Evolutionary conservation across 1,140 invertebrate genomes (phyloP).

Genomic region (Drosophila equinoxialis): DNA sequence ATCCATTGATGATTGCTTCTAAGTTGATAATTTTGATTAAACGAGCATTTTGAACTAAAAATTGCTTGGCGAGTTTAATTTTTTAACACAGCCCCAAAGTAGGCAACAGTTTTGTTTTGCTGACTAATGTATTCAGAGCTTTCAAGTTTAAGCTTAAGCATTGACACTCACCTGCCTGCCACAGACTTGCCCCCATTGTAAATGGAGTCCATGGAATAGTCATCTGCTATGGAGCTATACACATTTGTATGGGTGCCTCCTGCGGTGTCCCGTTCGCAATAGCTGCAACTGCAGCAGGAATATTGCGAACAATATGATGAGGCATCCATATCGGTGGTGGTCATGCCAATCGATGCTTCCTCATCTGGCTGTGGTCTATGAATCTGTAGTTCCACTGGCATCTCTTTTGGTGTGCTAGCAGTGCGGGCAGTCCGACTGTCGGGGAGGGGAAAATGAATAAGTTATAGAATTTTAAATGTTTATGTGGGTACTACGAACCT

Average conservation of each 20-base stretch:
- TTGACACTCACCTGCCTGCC: slow-evolving; percentile 68
- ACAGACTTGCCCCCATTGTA: slow-evolving; percentile 52
- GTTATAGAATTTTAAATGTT: not conserved
- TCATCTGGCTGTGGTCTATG: slow-evolving; percentile 50
- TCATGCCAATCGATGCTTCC: slow-evolving; percentile 79
- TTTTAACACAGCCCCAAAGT: not conserved
- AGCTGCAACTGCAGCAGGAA: slow-evolving; percentile 85
- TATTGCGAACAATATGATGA: slow-evolving; percentile 85
- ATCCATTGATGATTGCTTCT: slow-evolving; percentile 65
- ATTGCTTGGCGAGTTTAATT: not conserved
- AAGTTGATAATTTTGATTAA: slow-evolving; percentile 12
- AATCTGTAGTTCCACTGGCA: slow-evolving; percentile 17
- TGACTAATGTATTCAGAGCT: not conserved
- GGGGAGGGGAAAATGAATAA: not conserved
- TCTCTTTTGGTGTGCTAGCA: slow-evolving; percentile 36
- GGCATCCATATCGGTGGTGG: slow-evolving; percentile 61
- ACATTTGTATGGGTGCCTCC: slow-evolving; percentile 56
- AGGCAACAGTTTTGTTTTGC: slow-evolving; percentile 20
- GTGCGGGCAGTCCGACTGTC: slow-evolving; percentile 49
- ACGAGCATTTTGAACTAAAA: not conserved
- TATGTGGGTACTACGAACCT: slow-evolving; percentile 79
- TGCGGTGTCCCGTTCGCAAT: slow-evolving; percentile 81
- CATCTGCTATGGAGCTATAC: slow-evolving; percentile 73
- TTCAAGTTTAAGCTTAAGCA: not conserved
- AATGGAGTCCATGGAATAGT: slow-evolving; percentile 75